phyloP scores from a whole-genome alignment of 2,888 invertebrate species.

The Sipha maydis region DNA sequence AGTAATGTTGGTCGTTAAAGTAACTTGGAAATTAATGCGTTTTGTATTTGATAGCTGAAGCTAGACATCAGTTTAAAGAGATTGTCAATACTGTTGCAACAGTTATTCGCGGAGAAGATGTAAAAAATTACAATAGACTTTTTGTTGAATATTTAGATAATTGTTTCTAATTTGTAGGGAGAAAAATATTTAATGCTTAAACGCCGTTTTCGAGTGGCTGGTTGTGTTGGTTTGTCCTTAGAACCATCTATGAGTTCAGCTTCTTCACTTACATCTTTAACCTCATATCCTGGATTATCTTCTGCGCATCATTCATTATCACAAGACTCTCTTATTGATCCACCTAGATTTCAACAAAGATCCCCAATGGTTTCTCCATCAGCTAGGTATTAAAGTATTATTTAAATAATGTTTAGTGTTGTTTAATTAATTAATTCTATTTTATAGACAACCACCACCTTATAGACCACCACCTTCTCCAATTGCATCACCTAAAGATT shows the following conservation, averaged over 20 bases:
- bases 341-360: conserved; percentile 59
- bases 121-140: conserved; percentile 37
- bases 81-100: conserved; percentile 89
- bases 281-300: conserved; percentile 57
- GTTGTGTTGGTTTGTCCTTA: conserved; percentile 55
- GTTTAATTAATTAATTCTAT: background rate
- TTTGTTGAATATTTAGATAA: background rate
- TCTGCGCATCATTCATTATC: conserved; percentile 58
- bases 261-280: conserved; percentile 62
- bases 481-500: conserved; percentile 65
- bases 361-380: conserved; percentile 60
- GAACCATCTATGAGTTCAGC: conserved; percentile 62
- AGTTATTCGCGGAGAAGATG: conserved; percentile 69
- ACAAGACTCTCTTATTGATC: conserved; percentile 62
- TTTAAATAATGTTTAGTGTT: background rate
- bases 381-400: conserved; percentile 23
- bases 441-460: conserved; percentile 69
- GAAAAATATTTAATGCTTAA: conserved; percentile 89
- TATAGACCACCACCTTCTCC: conserved; percentile 71
- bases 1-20: background rate
- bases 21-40: background rate
- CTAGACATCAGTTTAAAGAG: conserved; percentile 88
- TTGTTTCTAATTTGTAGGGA: conserved; percentile 70
- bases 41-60: conserved; percentile 75
- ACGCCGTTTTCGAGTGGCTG: conserved; percentile 71